These are phyloP conservation scores for Pycnonotus jocosus DNA, from an alignment of 2,113 vertebrate genomes.

Conservation along the genomic window DNA sequence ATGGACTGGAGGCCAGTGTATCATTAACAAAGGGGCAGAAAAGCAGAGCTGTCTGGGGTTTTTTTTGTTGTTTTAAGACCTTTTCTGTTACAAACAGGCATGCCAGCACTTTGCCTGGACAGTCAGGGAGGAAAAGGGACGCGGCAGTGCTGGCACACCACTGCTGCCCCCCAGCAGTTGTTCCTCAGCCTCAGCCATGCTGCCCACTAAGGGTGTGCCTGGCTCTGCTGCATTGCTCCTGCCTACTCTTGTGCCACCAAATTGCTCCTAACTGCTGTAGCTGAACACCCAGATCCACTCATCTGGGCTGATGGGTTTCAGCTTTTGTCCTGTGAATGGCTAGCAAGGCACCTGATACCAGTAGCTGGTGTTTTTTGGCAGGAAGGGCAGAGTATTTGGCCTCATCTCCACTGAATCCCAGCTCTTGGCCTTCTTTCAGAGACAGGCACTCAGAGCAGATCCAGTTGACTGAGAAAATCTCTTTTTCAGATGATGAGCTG, in stretches of 20 bases:
- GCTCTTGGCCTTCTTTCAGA: conserved; percentile 25
- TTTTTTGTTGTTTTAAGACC: conserved; percentile 22
- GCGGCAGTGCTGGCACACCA: accelerated
- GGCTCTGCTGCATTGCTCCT: neutral
- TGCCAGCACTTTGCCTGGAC: neutral
- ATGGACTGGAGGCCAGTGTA: neutral
- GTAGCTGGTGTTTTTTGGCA: conserved; percentile 20
- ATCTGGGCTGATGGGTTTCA: neutral
- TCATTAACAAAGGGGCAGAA: conserved; percentile 13
- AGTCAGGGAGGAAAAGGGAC: neutral
- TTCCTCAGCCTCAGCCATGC: accelerated
- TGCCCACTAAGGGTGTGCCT: accelerated
- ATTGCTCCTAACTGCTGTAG: neutral
- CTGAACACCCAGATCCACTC: neutral
- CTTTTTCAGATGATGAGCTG: neutral
- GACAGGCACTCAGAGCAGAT: neutral
- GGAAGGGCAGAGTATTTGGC: conserved; percentile 7
- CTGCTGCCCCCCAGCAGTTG: neutral
- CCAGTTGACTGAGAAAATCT: conserved; percentile 26
- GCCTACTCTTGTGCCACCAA: neutral
- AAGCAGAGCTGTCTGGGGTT: neutral
- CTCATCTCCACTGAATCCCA: neutral
- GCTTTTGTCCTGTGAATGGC: neutral
- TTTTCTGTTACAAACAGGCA: neutral
- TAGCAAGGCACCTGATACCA: neutral